phyloP scores from a whole-genome alignment of 2,113 vertebrate species.

The Tragelaphus strepsiceros region DNA sequence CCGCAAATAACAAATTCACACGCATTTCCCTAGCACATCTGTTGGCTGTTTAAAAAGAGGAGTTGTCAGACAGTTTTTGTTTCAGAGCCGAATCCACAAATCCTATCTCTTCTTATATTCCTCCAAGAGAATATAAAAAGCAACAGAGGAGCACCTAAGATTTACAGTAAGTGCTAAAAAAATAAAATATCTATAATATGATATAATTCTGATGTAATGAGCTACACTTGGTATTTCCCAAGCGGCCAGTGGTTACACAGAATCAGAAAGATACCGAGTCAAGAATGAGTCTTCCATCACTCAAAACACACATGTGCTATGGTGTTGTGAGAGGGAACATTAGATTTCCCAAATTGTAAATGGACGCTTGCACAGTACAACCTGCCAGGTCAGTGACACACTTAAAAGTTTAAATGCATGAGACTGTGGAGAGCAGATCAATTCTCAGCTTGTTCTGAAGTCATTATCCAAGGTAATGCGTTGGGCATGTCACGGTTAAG shows the following conservation, averaged over 20 bases:
- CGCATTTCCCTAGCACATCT: neutral
- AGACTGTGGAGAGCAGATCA: accelerated
- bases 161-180: neutral
- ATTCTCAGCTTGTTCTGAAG: neutral
- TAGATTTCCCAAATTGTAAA: no score
- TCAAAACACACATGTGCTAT: accelerated
- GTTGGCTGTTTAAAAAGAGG: neutral
- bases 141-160: neutral
- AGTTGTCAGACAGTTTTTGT: neutral
- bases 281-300: accelerated
- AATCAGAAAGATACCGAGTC: neutral
- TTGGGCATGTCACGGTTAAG: accelerated
- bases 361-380: accelerated
- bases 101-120: neutral
- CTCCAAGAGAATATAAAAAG: neutral
- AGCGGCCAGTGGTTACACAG: accelerated
- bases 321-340: accelerated
- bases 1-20: neutral
- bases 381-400: accelerated
- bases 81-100: neutral
- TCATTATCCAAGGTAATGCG: neutral
- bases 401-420: neutral
- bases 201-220: no score
- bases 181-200: neutral
- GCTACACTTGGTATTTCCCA: neutral